These are phyloP conservation scores for Urocitellus parryii DNA, from an alignment of 2,113 vertebrate genomes.

Conservation along the genomic window DNA sequence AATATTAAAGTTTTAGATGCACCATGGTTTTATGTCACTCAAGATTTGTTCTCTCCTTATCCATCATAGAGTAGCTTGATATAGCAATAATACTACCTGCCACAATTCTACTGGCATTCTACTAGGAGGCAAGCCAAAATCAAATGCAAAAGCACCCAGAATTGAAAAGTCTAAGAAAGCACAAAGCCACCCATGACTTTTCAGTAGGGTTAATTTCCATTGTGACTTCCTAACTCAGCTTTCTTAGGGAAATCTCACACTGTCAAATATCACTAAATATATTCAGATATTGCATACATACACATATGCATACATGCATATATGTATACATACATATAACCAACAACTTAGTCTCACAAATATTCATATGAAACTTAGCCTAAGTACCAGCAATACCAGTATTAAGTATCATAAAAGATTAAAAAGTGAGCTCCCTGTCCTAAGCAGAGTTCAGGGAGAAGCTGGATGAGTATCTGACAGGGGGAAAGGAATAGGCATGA, in stretches of 20 bases:
- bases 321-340: background rate
- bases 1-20: background rate
- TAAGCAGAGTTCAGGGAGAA: conserved; percentile 27
- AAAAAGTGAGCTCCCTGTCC: background rate
- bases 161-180: background rate
- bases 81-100: background rate
- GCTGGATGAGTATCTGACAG: background rate
- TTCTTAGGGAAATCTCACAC: conserved; percentile 21
- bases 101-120: background rate
- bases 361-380: background rate
- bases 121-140: background rate
- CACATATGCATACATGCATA: background rate
- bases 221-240: background rate
- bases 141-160: background rate
- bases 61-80: background rate
- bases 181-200: background rate
- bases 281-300: background rate
- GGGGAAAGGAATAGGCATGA: background rate
- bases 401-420: background rate
- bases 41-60: background rate
- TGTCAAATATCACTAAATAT: conserved; percentile 39
- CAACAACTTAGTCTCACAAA: background rate
- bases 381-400: background rate
- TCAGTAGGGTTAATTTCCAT: conserved; percentile 16
- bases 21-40: background rate